These are phyloP conservation scores for Platysteira castanea DNA, from an alignment of 2,113 vertebrate genomes.

Conservation along the genomic window DNA sequence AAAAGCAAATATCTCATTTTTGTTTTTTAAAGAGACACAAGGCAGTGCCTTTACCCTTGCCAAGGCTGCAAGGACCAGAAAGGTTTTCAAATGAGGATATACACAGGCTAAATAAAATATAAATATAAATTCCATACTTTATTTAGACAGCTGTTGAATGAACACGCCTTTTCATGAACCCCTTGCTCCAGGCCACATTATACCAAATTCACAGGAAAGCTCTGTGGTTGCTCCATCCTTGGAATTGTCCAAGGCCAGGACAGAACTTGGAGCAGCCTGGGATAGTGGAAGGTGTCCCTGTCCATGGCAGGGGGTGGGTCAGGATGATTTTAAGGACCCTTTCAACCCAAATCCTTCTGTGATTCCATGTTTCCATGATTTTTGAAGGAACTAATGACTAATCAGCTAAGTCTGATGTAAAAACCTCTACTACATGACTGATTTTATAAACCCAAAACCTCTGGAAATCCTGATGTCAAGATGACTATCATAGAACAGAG, in stretches of 20 bases:
- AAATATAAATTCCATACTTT: neutral
- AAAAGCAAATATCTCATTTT: neutral
- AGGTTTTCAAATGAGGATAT: neutral
- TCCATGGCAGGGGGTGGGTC: neutral
- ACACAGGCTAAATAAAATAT: neutral
- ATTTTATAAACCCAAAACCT: neutral
- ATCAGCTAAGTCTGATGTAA: neutral
- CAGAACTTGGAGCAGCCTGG: neutral
- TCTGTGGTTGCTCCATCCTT: neutral
- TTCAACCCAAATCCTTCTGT: neutral
- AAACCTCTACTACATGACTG: neutral
- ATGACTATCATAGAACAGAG: neutral
- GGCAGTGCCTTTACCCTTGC: neutral
- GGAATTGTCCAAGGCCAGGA: neutral
- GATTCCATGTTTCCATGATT: neutral
- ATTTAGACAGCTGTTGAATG: neutral
- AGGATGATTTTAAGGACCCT: neutral
- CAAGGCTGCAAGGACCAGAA: neutral
- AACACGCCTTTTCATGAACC: neutral
- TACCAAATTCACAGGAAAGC: neutral
- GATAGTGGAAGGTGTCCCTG: neutral
- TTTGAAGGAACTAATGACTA: neutral
- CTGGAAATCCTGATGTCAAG: neutral
- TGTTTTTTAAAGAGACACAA: accelerated
- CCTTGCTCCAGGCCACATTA: neutral